Percentiles rank a stretch among this genome's conserved stretches.
Evolutionary conservation across 2,113 vertebrate genomes (phyloP).

Genomic region (Dromaius novaehollandiae): DNA sequence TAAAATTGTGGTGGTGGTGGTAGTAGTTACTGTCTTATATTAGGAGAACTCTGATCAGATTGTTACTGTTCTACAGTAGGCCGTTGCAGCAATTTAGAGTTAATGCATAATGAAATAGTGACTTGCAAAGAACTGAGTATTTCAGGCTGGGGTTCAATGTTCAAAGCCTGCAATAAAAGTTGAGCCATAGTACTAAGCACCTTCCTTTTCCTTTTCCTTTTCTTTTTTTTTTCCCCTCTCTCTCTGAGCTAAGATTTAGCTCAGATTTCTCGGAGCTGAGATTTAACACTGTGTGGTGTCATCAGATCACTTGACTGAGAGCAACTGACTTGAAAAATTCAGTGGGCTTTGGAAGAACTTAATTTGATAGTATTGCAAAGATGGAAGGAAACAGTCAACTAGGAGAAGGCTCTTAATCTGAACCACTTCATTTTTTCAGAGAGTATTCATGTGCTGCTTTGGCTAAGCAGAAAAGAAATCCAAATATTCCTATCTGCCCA

Average conservation of each 20-base stretch:
- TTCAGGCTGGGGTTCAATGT: neutral
- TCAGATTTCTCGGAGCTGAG: too few relatives aligned
- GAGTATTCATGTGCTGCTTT: neutral
- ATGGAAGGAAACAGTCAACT: rapidly evolving
- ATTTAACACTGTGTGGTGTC: too few relatives aligned
- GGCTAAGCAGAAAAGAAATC: neutral
- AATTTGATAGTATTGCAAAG: too few relatives aligned
- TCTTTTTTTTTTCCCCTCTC: too few relatives aligned
- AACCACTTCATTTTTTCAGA: neutral
- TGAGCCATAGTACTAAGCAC: rapidly evolving
- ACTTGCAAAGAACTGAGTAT: neutral
- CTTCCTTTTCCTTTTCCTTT: too few relatives aligned
- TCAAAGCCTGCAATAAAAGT: neutral
- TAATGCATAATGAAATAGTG: neutral
- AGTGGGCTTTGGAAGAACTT: neutral
- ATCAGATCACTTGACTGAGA: neutral
- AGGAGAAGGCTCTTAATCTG: neutral
- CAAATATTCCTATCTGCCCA: neutral
- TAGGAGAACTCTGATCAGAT: neutral
- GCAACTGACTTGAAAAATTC: neutral
- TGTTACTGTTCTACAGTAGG: neutral
- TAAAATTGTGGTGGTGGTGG: rapidly evolving
- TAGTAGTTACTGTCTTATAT: rapidly evolving
- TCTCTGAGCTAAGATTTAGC: too few relatives aligned
- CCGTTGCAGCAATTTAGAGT: neutral